Evolutionary conservation across 2,888 invertebrate genomes (phyloP).

Genomic region (Rugalucina vietnamica): DNA sequence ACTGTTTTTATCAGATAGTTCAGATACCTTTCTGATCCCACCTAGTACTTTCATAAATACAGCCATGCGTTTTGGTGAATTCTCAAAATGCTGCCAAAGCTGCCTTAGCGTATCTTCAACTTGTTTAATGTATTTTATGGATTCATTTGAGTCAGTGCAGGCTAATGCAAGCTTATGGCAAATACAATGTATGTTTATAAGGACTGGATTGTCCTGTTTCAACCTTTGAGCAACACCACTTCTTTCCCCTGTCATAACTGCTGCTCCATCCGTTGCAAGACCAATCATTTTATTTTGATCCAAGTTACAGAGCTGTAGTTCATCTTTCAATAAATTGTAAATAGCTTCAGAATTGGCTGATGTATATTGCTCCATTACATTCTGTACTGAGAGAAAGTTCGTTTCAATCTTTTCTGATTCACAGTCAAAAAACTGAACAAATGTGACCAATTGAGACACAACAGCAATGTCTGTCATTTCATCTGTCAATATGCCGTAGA

Average conservation of each 20-base stretch:
- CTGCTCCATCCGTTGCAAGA: conserved; percentile 34
- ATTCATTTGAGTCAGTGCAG: conserved; percentile 28
- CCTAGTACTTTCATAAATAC: conserved; percentile 47
- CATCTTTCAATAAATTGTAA: neutral
- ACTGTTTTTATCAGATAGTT: conserved; percentile 14
- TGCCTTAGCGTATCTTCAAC: conserved; percentile 45
- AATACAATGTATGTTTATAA: conserved; percentile 41
- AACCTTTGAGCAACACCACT: conserved; percentile 16
- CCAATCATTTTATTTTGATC: conserved; percentile 9
- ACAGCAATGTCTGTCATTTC: conserved; percentile 40
- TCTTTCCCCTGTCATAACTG: conserved; percentile 28
- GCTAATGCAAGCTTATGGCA: conserved; percentile 42
- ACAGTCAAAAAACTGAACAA: conserved; percentile 14
- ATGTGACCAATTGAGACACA: conserved; percentile 8
- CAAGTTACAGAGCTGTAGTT: neutral
- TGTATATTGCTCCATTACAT: neutral
- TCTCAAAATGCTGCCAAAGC: conserved; percentile 57
- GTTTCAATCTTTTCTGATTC: conserved; percentile 18
- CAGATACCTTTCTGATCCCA: conserved; percentile 23
- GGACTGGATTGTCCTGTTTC: neutral
- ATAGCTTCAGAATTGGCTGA: conserved; percentile 36
- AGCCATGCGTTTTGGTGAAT: conserved; percentile 61
- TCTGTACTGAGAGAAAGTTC: conserved; percentile 27
- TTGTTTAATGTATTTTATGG: conserved; percentile 30
- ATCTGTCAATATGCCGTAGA: conserved; percentile 36